A percentile compares a stretch with the other conserved stretches of the same genome.
Conservation (phyloP, 2,113 vertebrate genomes). For the Asarcornis scutulata region DNA sequence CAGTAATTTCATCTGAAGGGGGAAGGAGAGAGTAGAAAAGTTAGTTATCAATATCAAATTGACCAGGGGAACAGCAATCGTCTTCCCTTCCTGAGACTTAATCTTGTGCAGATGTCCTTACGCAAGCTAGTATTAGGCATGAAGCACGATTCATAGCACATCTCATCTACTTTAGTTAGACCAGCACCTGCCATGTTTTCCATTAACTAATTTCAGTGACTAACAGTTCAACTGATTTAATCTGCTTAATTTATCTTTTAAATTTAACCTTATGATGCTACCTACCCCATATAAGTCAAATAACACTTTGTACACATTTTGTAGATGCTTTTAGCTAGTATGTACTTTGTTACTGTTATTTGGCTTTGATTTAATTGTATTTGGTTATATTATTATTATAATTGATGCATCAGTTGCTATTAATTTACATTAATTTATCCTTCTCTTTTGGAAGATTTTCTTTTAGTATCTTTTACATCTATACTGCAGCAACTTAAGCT, state of each 20-base stretch:
- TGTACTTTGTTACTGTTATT: background rate
- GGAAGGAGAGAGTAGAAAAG: background rate
- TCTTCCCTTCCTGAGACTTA: background rate
- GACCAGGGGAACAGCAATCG: background rate
- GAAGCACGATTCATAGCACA: background rate
- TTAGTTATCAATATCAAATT: background rate
- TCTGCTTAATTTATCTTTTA: background rate
- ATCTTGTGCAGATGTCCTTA: background rate
- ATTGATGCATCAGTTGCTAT: background rate
- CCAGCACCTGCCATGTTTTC: background rate
- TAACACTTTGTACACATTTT: background rate
- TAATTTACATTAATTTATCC: background rate
- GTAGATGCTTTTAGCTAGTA: background rate
- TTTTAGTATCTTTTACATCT: background rate
- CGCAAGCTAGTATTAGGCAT: background rate
- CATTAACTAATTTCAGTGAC: background rate
- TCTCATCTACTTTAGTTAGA: background rate
- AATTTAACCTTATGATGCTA: background rate
- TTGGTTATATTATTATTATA: background rate
- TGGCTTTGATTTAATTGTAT: background rate
- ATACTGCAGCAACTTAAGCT: background rate
- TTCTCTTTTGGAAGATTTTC: background rate
- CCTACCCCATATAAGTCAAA: background rate
- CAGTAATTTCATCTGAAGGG: constrained; percentile 88
- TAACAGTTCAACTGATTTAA: background rate